Evolutionary conservation across 2,797 vertebrate genomes (phyloP).

Genomic region (Danio aesculapii): DNA sequence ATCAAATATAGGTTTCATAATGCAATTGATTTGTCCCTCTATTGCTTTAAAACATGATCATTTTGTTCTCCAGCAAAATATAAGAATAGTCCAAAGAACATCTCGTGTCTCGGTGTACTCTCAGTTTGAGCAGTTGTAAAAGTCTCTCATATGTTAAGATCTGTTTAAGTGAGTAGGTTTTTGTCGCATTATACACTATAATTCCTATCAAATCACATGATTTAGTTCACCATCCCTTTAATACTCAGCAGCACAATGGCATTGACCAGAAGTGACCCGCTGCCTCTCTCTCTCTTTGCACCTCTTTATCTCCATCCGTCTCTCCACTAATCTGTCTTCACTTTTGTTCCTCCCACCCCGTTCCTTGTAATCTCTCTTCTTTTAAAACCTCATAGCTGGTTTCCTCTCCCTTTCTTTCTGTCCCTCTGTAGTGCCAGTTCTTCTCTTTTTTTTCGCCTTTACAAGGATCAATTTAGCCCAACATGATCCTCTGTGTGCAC

Average conservation of each 20-base stretch:
- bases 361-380: conserved; percentile 53
- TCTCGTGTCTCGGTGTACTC: neutral
- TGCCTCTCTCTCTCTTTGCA: neutral
- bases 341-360: conserved; percentile 34
- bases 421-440: conserved; percentile 42
- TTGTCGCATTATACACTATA: conserved; percentile 10
- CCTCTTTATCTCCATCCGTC: conserved; percentile 33
- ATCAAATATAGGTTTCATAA: neutral
- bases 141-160: neutral
- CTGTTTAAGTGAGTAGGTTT: conserved; percentile 3
- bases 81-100: neutral
- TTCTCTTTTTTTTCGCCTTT: conserved; percentile 40
- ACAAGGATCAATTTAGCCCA: conserved; percentile 70
- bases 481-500: conserved; percentile 66
- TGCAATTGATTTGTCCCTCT: neutral
- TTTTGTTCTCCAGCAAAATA: neutral
- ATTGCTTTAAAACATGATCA: neutral
- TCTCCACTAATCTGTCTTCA: conserved; percentile 43
- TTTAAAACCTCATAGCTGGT: conserved; percentile 41
- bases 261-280: conserved; percentile 29
- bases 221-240: conserved; percentile 28
- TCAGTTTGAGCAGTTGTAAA: neutral
- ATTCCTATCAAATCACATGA: conserved; percentile 17
- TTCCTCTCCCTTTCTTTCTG: conserved; percentile 38
- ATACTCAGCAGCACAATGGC: conserved; percentile 32